Base-by-base conservation (phyloP, 2,888 invertebrate species). In the Amblyjoppa fuscipennis region DNA sequence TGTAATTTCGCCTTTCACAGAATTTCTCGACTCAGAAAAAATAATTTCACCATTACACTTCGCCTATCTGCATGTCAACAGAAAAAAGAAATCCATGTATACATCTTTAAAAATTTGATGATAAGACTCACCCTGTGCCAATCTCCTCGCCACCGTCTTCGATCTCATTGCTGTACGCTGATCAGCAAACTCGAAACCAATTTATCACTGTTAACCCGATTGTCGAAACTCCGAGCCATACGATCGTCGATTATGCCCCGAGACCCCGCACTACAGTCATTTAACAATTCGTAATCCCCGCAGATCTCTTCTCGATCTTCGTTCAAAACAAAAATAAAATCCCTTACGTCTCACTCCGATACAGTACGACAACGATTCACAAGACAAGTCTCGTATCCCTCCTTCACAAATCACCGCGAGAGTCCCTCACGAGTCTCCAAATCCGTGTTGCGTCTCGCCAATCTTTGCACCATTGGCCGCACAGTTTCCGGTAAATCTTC, bases 141-240 rank as follows among this genome's bases (percentile, higher is more conserved):
- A 95, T 94, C 96, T 96, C 94, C 96, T 96, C 91, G 96, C 96
- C 90, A 96, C 96, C 92, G 96, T 96, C 94, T 96, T 96, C 90
- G 96, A 96, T 95, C 96, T 96, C 96, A 96, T 96, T 95, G 95
- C 94, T 94, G 92, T 70, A 73, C 84, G 81, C 68, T 84, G 85
- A 49, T 81, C 87, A 90, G 85, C 79, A 85, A 91, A 89, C 85
- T 90, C 89, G 88, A 91, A 91, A 92, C 89, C 90, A 91, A 69
- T 81, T 81, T 93, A 93, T 91, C 93, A 94, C 93, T 92, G 87
- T 90, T 78, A 89, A 90, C 88, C 88, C 86, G 86, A 83, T 87
- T 91, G 88, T 74, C 88, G 88, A 90, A 92, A 85, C 90, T 88
- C 90, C 90, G 91, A 93, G 92, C 93, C 94, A 94, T 94, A 92